Evolutionary conservation across 1,140 invertebrate genomes (phyloP), one percentile per base, ranked within the genome.

Genomic region (Drosophila sp.): DNA sequence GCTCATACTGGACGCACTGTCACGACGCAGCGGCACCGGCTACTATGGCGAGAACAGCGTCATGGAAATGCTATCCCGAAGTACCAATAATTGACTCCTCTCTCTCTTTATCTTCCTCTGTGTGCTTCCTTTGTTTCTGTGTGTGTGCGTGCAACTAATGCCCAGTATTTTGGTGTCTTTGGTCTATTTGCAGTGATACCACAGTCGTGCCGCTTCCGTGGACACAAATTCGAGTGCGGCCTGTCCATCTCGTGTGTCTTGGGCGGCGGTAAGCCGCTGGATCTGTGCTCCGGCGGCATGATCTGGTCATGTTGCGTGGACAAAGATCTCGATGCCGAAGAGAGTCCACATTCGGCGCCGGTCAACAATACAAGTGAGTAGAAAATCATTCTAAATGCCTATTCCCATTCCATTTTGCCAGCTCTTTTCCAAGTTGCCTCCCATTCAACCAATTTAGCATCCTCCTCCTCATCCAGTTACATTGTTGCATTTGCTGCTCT

Each of bases 221-320:
- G 97, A n/a, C 94, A 95, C 6, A 95, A 96, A 84, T 98, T 97
- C 93, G 95, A 97, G 70, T 98, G 97, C 87, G 96, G 97, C 0
- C 93, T 98, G 48, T 97, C 97, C 91, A 96, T 98, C 72, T 96
- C 96, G 46, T 98, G 97, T 90, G 96, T 98, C 11, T 92, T 98
- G 45, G 95, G 96, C 9, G 97, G 97, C 6, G 96, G 96, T 9
- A 95, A 96, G 66, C 97, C 97, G 0, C 90, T 97, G 80, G 97
- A 98, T 92, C 93, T 98, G 0, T 98, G 97, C 92, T 97, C 96
- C n/a, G 97, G 97, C 45, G 97, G 97, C 25, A 94, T 97, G 93
- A 96, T 98, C 71, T 98, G 97, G 97, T 96, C 96, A 7, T 98
- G 97, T 91, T 98, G 97, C 89, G 96, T 98, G 0, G 96, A 97